phyloP scores from a whole-genome alignment of 2,888 invertebrate species.

The Melinaea menophilus region DNA sequence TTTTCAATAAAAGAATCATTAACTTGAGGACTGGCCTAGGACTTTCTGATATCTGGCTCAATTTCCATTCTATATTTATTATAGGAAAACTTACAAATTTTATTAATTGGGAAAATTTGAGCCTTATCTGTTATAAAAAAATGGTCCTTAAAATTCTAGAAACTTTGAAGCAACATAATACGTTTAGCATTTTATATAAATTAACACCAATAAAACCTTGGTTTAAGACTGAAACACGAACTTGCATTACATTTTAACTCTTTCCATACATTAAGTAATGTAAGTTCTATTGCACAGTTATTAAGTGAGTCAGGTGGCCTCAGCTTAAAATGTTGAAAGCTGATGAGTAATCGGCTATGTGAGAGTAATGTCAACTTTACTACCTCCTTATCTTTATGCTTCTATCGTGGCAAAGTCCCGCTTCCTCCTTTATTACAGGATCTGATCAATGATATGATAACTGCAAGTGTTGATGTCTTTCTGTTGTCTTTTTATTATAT shows the following conservation, averaged over 20 bases:
- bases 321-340: constrained; percentile 37
- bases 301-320: constrained; percentile 38
- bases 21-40: no score
- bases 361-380: constrained; percentile 47
- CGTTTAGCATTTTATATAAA: no score
- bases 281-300: constrained; percentile 19
- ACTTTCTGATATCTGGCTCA: no score
- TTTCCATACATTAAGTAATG: background rate
- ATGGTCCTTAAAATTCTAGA: no score
- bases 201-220: no score
- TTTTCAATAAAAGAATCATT: no score
- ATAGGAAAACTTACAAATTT: no score
- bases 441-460: constrained; percentile 39
- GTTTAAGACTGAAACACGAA: no score
- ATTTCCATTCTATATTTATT: no score
- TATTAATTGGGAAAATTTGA: no score
- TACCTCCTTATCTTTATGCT: constrained; percentile 47
- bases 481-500: background rate
- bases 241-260: background rate
- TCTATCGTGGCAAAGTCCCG: constrained; percentile 49
- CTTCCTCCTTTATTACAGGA: constrained; percentile 40
- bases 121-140: no score
- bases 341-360: constrained; percentile 46
- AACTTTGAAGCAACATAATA: no score
- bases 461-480: constrained; percentile 14